phyloP scores from a whole-genome alignment of 2,113 vertebrate species.

The Enhydra lutris region DNA sequence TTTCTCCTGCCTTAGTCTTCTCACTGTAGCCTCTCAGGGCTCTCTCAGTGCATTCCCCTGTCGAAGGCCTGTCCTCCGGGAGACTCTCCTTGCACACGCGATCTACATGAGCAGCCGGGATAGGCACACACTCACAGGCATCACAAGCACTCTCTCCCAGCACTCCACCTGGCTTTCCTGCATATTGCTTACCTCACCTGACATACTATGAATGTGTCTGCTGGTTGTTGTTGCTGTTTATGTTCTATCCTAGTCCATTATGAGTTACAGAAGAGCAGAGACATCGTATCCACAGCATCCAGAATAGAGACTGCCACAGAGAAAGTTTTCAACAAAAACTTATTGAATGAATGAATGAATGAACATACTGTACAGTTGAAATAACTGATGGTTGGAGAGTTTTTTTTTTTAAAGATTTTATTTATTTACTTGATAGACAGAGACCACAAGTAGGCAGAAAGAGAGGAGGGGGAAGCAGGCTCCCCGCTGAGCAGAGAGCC shows the following conservation, averaged over 20 bases:
- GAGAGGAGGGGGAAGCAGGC: too few species aligned
- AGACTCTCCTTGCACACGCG: not conserved
- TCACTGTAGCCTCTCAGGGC: not conserved
- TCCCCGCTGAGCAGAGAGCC: too few species aligned
- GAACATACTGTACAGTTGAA: not conserved
- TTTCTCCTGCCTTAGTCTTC: not conserved
- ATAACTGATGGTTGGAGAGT: not conserved
- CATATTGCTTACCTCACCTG: not conserved
- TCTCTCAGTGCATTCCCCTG: not conserved
- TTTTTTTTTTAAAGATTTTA: too few species aligned
- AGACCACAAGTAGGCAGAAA: too few species aligned
- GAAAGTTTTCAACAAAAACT: not conserved
- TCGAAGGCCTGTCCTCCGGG: not conserved
- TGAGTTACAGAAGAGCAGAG: not conserved
- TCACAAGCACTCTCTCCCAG: not conserved
- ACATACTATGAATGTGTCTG: not conserved
- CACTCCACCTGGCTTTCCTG: not conserved
- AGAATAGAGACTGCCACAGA: not conserved
- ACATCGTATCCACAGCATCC: not conserved
- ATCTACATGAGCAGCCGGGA: not conserved
- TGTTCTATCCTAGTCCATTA: not conserved
- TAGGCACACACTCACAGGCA: rapidly evolving
- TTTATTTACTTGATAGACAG: too few species aligned
- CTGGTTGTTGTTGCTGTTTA: not conserved
- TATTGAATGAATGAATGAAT: not conserved